Conservation (phyloP, 2,797 vertebrate species). For the Clarias laeviceps region DNA sequence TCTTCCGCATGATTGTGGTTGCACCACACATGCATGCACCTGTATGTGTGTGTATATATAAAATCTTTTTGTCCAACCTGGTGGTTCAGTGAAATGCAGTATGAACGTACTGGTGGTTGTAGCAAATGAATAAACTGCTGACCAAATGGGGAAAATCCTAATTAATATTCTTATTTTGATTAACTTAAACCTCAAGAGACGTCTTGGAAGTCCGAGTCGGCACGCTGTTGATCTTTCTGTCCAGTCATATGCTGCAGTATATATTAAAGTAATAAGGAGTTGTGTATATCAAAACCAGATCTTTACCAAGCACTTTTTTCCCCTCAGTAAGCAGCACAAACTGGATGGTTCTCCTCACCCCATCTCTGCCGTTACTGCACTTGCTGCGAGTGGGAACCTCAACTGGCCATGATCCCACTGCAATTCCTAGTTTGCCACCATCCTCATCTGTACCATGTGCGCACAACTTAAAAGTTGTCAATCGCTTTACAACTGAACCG, state of each 20-base stretch:
- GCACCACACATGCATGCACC: too few relatives aligned
- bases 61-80: not conserved
- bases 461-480: not conserved
- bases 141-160: not conserved
- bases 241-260: not conserved
- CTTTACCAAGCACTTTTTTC: not conserved
- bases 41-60: too few relatives aligned
- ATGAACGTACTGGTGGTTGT: not conserved
- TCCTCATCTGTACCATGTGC: constrained; percentile 52
- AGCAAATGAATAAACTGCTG: not conserved
- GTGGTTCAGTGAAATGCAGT: not conserved
- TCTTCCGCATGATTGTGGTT: too few relatives aligned
- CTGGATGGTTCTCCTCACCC: not conserved
- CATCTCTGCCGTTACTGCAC: not conserved
- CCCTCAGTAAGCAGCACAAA: not conserved
- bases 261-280: not conserved
- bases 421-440: constrained; percentile 33
- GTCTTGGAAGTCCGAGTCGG: not conserved
- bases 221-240: not conserved
- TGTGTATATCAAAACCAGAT: not conserved
- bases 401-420: constrained; percentile 3
- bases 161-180: not conserved
- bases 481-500: too few relatives aligned
- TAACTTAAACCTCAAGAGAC: not conserved
- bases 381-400: constrained; percentile 2